phyloP scores from a whole-genome alignment of 1,140 invertebrate species.

The Aricia agestis region DNA sequence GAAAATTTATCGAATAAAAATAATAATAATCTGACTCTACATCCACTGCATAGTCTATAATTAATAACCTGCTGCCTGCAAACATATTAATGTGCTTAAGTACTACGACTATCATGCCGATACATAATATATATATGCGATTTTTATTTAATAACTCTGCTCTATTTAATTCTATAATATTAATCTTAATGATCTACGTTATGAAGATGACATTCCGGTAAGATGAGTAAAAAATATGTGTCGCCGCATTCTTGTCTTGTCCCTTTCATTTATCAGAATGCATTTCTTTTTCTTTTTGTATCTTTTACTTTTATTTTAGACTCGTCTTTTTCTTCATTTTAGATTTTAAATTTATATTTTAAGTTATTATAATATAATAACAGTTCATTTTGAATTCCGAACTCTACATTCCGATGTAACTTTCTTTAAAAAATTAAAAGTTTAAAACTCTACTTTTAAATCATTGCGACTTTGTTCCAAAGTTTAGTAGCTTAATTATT shows the following conservation, averaged over 20 bases:
- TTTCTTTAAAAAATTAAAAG: neutral
- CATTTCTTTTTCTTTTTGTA: neutral
- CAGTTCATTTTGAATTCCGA: neutral
- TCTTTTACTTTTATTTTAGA: neutral
- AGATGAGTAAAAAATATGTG: neutral
- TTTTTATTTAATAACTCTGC: constrained; percentile 22
- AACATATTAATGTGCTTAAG: neutral
- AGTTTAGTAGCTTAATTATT: too few relatives aligned
- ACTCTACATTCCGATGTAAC: neutral
- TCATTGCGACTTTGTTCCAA: too few relatives aligned
- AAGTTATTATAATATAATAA: neutral
- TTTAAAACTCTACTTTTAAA: too few relatives aligned
- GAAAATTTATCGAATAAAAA: too few relatives aligned
- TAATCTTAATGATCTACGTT: neutral
- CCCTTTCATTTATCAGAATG: neutral
- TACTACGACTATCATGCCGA: neutral
- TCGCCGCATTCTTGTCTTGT: neutral
- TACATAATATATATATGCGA: too few relatives aligned
- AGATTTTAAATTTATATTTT: neutral
- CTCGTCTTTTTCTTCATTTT: too few relatives aligned
- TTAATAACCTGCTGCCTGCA: too few relatives aligned
- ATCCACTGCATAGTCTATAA: too few relatives aligned
- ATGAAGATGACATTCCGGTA: neutral
- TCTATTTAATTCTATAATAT: constrained; percentile 16
- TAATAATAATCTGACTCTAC: too few relatives aligned